A percentile compares a stretch with the other conserved stretches of the same genome.
These are phyloP conservation scores for Limanda limanda DNA, from an alignment of 2,113 vertebrate genomes.

Conservation along the genomic window DNA sequence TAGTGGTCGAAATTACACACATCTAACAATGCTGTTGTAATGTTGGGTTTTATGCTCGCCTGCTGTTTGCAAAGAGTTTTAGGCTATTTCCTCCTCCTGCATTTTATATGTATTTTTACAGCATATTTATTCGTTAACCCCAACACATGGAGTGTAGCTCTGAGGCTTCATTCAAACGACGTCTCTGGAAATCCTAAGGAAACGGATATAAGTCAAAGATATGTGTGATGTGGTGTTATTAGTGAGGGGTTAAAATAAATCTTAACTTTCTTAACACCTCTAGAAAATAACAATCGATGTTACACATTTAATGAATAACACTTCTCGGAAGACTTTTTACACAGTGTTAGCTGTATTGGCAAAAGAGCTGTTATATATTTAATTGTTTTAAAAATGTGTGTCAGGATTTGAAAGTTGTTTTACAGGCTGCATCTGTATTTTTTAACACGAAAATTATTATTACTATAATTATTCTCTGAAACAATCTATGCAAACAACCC, in stretches of 20 bases:
- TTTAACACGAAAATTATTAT: too few species aligned
- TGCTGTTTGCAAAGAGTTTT: constrained; percentile 31
- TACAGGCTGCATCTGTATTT: constrained; percentile 6
- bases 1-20: constrained; percentile 37
- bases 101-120: constrained; percentile 74
- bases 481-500: not conserved
- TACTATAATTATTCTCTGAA: too few species aligned
- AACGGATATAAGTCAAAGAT: constrained; percentile 84
- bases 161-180: constrained; percentile 86
- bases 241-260: constrained; percentile 47
- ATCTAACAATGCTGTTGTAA: constrained; percentile 24
- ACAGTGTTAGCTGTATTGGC: constrained; percentile 50
- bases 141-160: constrained; percentile 85
- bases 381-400: constrained; percentile 53
- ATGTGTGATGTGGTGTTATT: constrained; percentile 81
- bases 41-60: constrained; percentile 42
- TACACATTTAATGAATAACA: constrained; percentile 91
- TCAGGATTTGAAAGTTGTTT: constrained; percentile 32
- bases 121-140: constrained; percentile 86
- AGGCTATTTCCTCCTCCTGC: constrained; percentile 32
- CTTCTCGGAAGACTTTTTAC: constrained; percentile 78
- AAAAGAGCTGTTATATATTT: constrained; percentile 63
- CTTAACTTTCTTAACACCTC: constrained; percentile 76
- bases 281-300: constrained; percentile 79
- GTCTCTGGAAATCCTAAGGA: constrained; percentile 73